Evolutionary conservation across 37 sponge, comb jelly and placozoan genomes (phyloP).

Genomic region (Mnemiopsis leidyi): DNA sequence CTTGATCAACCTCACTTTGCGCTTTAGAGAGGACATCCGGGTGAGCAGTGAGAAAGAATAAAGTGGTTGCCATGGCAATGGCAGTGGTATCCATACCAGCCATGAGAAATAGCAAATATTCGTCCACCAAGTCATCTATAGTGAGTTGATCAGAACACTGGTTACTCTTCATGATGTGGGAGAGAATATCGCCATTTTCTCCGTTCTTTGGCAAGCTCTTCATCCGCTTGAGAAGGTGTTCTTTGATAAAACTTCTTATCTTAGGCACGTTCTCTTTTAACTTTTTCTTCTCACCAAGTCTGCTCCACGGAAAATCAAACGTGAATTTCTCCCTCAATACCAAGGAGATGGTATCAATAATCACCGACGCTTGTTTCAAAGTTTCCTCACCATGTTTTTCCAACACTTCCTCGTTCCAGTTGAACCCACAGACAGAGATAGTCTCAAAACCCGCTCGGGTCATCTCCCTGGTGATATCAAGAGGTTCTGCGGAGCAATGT

Average conservation of each 20-base stretch:
- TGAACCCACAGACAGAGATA: background rate
- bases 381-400: background rate
- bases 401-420: background rate
- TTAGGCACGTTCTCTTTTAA: background rate
- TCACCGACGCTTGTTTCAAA: background rate
- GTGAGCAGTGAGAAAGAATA: background rate
- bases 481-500: background rate
- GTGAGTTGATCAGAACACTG: background rate
- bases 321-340: background rate
- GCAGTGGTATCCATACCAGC: slow-evolving; percentile 67
- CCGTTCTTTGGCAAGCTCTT: background rate
- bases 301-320: background rate
- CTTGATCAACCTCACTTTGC: background rate
- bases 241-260: background rate
- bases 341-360: background rate
- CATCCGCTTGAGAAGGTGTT: background rate
- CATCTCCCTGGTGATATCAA: slow-evolving; percentile 6
- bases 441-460: background rate
- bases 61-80: background rate
- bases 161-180: background rate
- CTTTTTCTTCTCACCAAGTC: background rate
- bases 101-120: slow-evolving; percentile 8
- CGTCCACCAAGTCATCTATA: slow-evolving; percentile 57
- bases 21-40: slow-evolving; percentile 3
- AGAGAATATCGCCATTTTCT: background rate